These are phyloP conservation scores for Pangasius krempfi DNA, from an alignment of 2,797 vertebrate species.

Conservation along the genomic window DNA sequence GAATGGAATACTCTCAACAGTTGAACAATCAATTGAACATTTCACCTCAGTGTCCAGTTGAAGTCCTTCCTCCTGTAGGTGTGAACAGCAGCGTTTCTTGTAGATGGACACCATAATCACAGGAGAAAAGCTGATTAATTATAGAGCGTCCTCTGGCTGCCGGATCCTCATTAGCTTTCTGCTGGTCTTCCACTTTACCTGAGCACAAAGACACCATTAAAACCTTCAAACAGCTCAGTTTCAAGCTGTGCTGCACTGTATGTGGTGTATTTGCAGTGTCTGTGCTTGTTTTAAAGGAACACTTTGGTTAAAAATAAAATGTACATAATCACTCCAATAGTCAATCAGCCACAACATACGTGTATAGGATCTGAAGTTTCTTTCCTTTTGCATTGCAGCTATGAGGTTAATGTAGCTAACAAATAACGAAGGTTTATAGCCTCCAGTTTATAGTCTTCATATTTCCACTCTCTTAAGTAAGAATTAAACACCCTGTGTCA, in stretches of 20 bases:
- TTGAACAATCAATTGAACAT: slow-evolving; percentile 39
- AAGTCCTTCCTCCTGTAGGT: slow-evolving; percentile 34
- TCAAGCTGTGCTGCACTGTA: background rate
- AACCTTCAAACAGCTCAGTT: slow-evolving; percentile 10
- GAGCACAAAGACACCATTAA: slow-evolving; percentile 57
- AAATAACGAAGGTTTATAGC: background rate
- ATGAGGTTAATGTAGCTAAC: background rate
- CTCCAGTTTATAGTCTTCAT: background rate
- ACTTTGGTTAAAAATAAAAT: background rate
- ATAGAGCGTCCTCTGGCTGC: slow-evolving; percentile 65
- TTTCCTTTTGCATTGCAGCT: background rate
- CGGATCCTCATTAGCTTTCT: slow-evolving; percentile 68
- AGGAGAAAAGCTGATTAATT: slow-evolving; percentile 80
- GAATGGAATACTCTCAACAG: slow-evolving; percentile 39
- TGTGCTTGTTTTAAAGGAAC: background rate
- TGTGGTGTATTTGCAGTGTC: background rate
- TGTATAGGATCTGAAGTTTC: background rate
- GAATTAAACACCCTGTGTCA: background rate
- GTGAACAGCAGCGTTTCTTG: slow-evolving; percentile 54
- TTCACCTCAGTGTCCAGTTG: slow-evolving; percentile 45
- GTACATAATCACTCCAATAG: background rate
- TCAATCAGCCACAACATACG: background rate
- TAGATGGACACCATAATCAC: slow-evolving; percentile 80
- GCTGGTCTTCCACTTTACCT: slow-evolving; percentile 49
- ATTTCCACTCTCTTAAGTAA: background rate